Conservation (phyloP, 2,888 invertebrate species). For the Pheosia gnoma region DNA sequence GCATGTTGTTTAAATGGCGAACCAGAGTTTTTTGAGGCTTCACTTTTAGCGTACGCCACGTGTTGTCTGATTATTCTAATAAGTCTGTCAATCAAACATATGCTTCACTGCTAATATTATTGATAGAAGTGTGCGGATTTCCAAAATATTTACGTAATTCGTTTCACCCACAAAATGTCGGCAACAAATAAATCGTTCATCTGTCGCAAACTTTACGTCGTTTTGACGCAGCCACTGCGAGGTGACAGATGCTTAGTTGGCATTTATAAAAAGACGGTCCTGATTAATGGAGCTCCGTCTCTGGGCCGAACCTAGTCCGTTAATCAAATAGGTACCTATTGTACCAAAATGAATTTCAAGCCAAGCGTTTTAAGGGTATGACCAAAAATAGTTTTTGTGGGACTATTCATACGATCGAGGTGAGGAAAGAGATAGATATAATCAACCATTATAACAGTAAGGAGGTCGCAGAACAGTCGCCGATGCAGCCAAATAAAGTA, state of each 20-base stretch:
- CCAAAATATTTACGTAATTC: background rate
- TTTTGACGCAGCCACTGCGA: slow-evolving; percentile 22
- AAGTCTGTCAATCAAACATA: no score
- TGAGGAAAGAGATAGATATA: background rate
- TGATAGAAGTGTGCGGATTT: no score
- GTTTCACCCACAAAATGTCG: background rate
- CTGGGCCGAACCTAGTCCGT: slow-evolving; percentile 20
- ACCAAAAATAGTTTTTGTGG: slow-evolving; percentile 12
- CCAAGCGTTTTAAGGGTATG: slow-evolving; percentile 11
- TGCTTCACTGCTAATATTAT: no score
- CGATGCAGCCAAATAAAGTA: no score
- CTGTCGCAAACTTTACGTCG: slow-evolving; percentile 10
- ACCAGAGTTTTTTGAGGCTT: no score
- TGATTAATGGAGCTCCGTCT: slow-evolving; percentile 38
- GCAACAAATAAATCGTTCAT: background rate
- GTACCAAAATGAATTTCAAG: slow-evolving; percentile 28
- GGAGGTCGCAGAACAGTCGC: no score
- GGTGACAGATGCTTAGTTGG: slow-evolving; percentile 27
- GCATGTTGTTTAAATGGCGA: no score
- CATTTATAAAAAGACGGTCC: slow-evolving; percentile 28
- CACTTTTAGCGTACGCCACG: no score
- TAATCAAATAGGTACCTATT: slow-evolving; percentile 32
- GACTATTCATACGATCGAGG: slow-evolving; percentile 2
- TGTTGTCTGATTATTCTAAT: no score
- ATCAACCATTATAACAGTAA: no score